Evolutionary conservation across 2,113 vertebrate species (phyloP), one percentile per base, ranked within the genome.

Genomic region (Lycaon pictus): DNA sequence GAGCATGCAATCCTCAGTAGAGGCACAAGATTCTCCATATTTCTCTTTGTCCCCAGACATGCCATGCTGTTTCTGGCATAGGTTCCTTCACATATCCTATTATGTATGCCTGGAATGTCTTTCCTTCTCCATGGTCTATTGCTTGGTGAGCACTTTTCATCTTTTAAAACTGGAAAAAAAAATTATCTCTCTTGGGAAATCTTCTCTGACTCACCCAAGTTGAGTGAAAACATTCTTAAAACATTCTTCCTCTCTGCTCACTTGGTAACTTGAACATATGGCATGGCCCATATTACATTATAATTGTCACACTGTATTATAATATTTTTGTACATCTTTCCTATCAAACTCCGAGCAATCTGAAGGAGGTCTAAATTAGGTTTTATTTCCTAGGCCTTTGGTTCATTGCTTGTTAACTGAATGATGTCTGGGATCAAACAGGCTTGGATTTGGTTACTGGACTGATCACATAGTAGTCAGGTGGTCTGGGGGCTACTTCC

Each of bases 291-390:
- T 13, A 79, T 56, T 43, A 80, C 5, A 25, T 94, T 37, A 22
- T 43, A 74, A 62, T 62, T 88, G 43, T 56, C 65, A 62, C 56
- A 25, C 3, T 67, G 74, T 51, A 77, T 80, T 90, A 60, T 53
- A 92, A 91, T 65, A 35, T 62, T 89, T 94, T 48, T 85, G 23
- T 60, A 17, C 17, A 55, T 72, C 35, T 90, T 96, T 51, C 48
- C 32, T 95, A 55, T 55, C 90, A 56, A 79, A 95, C 6, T 43
- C 53, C 32, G 58, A 94, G 43, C 1, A 37, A 72, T 65, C 35
- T 92, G 37, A 65, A 51, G 27, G 80, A 91, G 82, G 5, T 48
- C 23, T 51, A 72, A 60, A 90, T n/a, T 63, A 58, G 55, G n/a
- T 90, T 95, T 80, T 17, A 55, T 55, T 79, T 71, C 43, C 2